These are phyloP conservation scores for Corythoichthys intestinalis DNA, from an alignment of 2,113 vertebrate species.

Conservation along the genomic window DNA sequence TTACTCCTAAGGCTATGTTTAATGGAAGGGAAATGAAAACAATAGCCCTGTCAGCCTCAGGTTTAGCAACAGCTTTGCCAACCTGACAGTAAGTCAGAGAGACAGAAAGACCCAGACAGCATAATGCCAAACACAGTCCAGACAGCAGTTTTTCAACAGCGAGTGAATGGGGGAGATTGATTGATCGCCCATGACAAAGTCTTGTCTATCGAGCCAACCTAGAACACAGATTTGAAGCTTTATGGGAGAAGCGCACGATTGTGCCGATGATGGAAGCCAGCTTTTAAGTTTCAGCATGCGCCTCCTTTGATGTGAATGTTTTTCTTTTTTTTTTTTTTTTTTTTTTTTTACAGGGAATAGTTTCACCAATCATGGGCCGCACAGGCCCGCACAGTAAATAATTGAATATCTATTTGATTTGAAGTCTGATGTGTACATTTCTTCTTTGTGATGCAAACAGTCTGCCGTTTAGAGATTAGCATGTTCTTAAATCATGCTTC, in stretches of 20 bases:
- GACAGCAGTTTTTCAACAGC: conserved; percentile 21
- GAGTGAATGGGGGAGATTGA: conserved; percentile 8
- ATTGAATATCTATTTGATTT: conserved; percentile 20
- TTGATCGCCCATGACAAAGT: conserved; percentile 19
- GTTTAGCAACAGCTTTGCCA: conserved; percentile 43
- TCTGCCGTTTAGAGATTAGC: no score
- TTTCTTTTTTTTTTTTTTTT: not conserved
- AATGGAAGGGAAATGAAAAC: conserved; percentile 70
- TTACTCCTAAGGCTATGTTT: conserved; percentile 53
- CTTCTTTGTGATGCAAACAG: not conserved
- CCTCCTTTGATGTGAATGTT: conserved; percentile 7
- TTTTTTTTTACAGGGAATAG: not conserved
- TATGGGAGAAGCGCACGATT: not conserved
- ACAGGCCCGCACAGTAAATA: not conserved
- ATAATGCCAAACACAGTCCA: conserved; percentile 28
- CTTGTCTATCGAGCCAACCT: conserved; percentile 14
- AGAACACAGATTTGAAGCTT: conserved; percentile 7
- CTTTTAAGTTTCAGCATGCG: conserved; percentile 6
- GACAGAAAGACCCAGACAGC: conserved; percentile 27
- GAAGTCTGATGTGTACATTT: not conserved
- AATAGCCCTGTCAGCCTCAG: conserved; percentile 55
- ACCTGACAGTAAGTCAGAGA: conserved; percentile 45
- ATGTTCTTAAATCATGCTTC: no score
- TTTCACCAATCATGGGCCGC: not conserved
- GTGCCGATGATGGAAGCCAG: conserved; percentile 14